These are phyloP conservation scores for Alauda arvensis DNA, from an alignment of 2,797 vertebrate genomes.

Conservation along the genomic window DNA sequence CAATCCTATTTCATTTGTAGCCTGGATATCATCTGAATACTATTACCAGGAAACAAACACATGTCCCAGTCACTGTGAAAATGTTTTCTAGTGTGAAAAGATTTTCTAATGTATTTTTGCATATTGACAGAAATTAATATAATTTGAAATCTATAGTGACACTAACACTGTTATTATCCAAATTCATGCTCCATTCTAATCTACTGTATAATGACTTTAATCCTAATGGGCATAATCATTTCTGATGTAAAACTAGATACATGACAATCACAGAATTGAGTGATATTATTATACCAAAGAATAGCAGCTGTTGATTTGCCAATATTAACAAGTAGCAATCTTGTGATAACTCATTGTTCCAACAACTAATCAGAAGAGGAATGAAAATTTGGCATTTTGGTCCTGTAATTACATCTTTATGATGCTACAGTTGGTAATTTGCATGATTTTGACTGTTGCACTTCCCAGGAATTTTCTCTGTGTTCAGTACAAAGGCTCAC, in stretches of 20 bases:
- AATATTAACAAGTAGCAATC: constrained; percentile 62
- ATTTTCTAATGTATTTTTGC: constrained; percentile 50
- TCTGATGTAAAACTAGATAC: constrained; percentile 55
- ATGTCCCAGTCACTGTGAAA: constrained; percentile 14
- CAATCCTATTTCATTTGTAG: constrained; percentile 40
- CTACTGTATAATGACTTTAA: constrained; percentile 53
- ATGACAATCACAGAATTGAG: constrained; percentile 53
- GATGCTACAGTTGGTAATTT: constrained; percentile 53
- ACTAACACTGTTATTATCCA: constrained; percentile 57
- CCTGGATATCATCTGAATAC: constrained; percentile 27
- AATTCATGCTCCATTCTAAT: constrained; percentile 55
- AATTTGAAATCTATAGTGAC: constrained; percentile 54
- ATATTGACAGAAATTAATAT: constrained; percentile 58
- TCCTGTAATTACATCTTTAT: constrained; percentile 55
- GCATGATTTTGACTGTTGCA: constrained; percentile 47
- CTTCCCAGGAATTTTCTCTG: constrained; percentile 29
- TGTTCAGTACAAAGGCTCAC: background rate
- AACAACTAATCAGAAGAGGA: constrained; percentile 53
- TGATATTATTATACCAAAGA: constrained; percentile 61
- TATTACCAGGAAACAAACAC: constrained; percentile 39
- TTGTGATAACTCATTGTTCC: constrained; percentile 57
- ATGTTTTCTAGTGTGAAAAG: constrained; percentile 39
- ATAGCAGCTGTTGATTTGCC: constrained; percentile 62
- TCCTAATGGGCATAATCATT: constrained; percentile 64
- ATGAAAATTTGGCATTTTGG: constrained; percentile 52